Percentiles rank a stretch among this genome's conserved stretches.
Evolutionary conservation across 2,888 invertebrate genomes (phyloP).

Genomic region (Bugula neritina): DNA sequence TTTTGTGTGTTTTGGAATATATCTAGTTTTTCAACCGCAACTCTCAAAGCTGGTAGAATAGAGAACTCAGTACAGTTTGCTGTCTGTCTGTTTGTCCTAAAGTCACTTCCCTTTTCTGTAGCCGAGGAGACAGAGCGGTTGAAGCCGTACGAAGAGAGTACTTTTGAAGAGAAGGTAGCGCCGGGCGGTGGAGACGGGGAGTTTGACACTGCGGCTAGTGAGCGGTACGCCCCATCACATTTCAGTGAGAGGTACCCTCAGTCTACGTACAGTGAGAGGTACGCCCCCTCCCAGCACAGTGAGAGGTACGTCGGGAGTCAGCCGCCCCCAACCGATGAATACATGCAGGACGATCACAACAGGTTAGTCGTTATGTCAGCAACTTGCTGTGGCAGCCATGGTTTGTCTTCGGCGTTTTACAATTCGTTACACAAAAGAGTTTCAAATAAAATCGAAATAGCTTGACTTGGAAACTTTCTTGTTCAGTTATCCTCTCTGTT

Average conservation of each 20-base stretch:
- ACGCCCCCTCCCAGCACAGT: constrained; percentile 23
- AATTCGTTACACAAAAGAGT: too few relatives aligned
- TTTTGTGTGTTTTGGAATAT: too few relatives aligned
- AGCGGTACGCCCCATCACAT: constrained; percentile 21
- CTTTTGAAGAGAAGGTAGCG: not conserved
- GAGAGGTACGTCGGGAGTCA: constrained; percentile 19
- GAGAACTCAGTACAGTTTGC: too few relatives aligned
- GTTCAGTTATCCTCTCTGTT: too few relatives aligned
- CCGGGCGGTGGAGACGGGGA: not conserved
- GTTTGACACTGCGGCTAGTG: not conserved
- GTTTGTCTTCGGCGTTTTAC: too few relatives aligned
- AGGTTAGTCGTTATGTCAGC: not conserved
- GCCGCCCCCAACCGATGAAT: not conserved
- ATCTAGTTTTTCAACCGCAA: too few relatives aligned
- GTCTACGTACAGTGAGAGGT: not conserved
- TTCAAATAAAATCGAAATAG: too few relatives aligned
- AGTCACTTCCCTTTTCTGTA: too few relatives aligned
- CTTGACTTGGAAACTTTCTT: too few relatives aligned
- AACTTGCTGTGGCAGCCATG: too few relatives aligned
- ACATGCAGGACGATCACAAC: constrained; percentile 21
- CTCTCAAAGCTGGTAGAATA: too few relatives aligned
- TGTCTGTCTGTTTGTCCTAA: too few relatives aligned
- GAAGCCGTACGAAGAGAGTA: constrained; percentile 12
- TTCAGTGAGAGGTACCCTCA: constrained; percentile 19
- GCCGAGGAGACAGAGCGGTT: constrained; percentile 15